Base-by-base conservation (phyloP, 2,113 vertebrate species). In the Percopsis transmontana region DNA sequence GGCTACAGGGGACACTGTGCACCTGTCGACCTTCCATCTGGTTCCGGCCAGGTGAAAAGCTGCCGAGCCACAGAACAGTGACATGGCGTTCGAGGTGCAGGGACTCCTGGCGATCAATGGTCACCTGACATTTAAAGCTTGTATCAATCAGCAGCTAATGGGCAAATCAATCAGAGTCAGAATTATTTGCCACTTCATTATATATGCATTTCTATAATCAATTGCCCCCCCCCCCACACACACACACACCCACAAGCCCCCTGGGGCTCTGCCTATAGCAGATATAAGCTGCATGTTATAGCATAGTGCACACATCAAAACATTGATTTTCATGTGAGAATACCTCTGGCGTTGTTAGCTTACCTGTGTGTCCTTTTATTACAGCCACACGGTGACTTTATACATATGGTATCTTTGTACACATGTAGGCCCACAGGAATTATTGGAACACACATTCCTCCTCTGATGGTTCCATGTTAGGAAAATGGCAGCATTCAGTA, bases 81-180 rank as follows among this genome's bases (percentile, higher is more conserved):
- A 67, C 81, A 72, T 52, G 64, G 72, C 66, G 51, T 72, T 73
- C 51, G 40, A 16, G 60, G 45, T 52, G 62, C 52, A 20, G 60
- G 55, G 64, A 67, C 72, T 75, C 4, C 1, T 52, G 48, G 45
- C 66, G 77, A 88, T 91, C 89, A 85, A 86, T 91, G 72, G 47
- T 50, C 18, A 70, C 60, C 74, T 90, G 90, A 90, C 85, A 88
- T 90, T 88, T 86, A 88, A 88, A 76, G 82, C 88, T 88, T 90
- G 87, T 88, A 91, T 92, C 86, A 90, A 90, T 91, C 89, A 90
- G 77, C 75, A 47, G 62, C 77, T 90, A 88, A 90, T 85, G 74
- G 77, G 39, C 23, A 91, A 90, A 89, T 92, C 90, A 24, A 92
- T 92, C 7, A 14, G 57, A 85, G 79, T 88, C 83, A 86, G 66